Evolutionary conservation across 2,797 vertebrate species (phyloP).

Genomic region (Aldrovandia affinis): DNA sequence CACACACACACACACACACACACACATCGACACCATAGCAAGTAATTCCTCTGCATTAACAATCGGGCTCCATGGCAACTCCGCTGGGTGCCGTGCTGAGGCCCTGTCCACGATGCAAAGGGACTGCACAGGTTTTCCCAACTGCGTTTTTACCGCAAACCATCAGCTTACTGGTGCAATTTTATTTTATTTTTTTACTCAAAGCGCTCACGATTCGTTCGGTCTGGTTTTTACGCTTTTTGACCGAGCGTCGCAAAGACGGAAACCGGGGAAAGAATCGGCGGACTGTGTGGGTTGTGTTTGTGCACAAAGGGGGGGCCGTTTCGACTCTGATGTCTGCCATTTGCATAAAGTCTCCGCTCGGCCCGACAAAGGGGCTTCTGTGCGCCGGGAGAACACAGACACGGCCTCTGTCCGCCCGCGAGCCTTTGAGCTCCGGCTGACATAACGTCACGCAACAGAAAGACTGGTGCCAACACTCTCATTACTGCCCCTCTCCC

Average conservation of each 20-base stretch:
- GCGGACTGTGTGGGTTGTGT: neutral
- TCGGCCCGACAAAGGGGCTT: neutral
- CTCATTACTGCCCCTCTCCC: neutral
- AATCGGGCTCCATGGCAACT: too few species aligned
- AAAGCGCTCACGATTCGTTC: neutral
- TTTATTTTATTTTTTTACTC: too few species aligned
- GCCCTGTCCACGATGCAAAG: too few species aligned
- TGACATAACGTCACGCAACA: neutral
- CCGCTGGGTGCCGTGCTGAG: too few species aligned
- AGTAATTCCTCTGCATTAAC: too few species aligned
- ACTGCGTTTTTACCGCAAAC: too few species aligned
- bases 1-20: too few species aligned
- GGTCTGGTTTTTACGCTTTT: neutral
- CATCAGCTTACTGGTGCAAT: too few species aligned
- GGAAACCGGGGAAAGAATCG: neutral
- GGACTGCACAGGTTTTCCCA: too few species aligned
- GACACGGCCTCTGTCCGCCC: neutral
- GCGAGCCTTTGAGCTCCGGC: neutral
- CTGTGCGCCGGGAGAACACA: neutral
- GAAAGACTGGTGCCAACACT: neutral
- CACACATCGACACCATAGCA: too few species aligned
- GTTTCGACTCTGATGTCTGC: neutral
- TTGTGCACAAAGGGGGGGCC: neutral
- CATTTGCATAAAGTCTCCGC: constrained; percentile 4
- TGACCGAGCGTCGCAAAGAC: neutral